Base-by-base conservation (phyloP, 2,797 vertebrate genomes). In the Etheostoma perlongum region DNA sequence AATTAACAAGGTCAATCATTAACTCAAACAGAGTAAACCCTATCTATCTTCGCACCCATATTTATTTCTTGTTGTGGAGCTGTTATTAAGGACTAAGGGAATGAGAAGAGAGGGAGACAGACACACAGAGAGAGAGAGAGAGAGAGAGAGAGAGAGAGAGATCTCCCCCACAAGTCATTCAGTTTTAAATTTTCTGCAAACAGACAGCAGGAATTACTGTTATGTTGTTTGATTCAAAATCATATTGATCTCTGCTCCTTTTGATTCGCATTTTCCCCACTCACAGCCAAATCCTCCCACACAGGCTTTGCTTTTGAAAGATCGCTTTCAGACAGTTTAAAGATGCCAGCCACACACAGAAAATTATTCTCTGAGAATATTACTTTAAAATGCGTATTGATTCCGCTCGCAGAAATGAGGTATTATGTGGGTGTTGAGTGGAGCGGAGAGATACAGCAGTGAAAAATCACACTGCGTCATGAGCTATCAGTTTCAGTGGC, bases 401-500 rank as follows among this genome's bases (percentile, higher is more conserved):
- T 94, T 94, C 91, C 72, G 63, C 88, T 88, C 69, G 82, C 80
- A 91, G 88, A 90, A 92, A 92, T 92, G 85, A 93, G 84, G 88
- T 92, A 92, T 92, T 91, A 88, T 85, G 92, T 90, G 90, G 91
- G 93, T 93, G 92, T 93, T 91, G 94, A 93, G 90, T 73, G 67
- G 84, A 85, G 86, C 21, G 61, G 72, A 68, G 84, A 90, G 89
- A 91, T 92, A 88, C 83, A 79, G 82, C 60, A 82, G 85, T 91
- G 93, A 94, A 95, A 95, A 95, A 92, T 83, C 87, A 91, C 90
- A 92, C 92, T 86, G 88, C 72, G 82, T 93, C 89, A 84, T 71
- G 91, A 92, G 92, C 91, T 94, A 95, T 95, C 94, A 79, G 90
- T 95, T 94, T 92, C 94, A 94, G 92, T 90, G 93, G 89, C 94